phyloP scores from a whole-genome alignment of 2,797 vertebrate species.

The Rallus crepitans region DNA sequence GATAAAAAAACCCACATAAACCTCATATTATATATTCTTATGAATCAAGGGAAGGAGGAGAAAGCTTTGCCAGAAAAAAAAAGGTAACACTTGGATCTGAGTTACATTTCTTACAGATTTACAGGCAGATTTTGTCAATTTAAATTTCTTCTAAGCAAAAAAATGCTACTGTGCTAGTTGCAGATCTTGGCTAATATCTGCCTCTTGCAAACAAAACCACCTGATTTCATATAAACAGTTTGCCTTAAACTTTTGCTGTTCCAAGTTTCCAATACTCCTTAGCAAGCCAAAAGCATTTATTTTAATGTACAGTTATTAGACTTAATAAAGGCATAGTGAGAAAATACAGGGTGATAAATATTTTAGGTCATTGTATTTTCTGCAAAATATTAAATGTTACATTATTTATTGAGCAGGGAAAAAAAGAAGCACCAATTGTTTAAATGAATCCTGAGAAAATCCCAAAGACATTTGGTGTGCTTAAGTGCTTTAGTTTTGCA shows the following conservation, averaged over 20 bases:
- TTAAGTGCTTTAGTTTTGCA: background rate
- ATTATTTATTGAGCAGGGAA: slow-evolving; percentile 38
- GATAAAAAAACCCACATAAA: background rate
- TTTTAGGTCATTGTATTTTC: slow-evolving; percentile 45
- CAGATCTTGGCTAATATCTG: background rate
- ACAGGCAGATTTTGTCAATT: background rate
- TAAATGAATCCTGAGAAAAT: slow-evolving; percentile 43
- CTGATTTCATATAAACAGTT: background rate
- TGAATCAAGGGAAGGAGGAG: background rate
- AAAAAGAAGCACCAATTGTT: background rate
- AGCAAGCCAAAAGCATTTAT: background rate
- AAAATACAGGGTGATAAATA: slow-evolving; percentile 52
- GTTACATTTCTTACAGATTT: background rate
- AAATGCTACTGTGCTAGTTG: background rate
- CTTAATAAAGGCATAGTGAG: slow-evolving; percentile 64
- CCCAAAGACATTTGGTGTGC: background rate
- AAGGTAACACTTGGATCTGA: background rate
- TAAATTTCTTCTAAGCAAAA: background rate
- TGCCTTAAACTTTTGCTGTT: background rate
- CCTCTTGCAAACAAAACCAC: background rate
- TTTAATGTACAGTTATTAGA: slow-evolving; percentile 46
- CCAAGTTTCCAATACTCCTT: background rate
- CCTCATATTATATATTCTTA: background rate
- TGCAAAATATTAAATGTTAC: slow-evolving; percentile 65
- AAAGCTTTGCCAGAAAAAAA: background rate